Conservation (phyloP, 1,140 invertebrate species). For the Choristoneura fumiferana region DNA sequence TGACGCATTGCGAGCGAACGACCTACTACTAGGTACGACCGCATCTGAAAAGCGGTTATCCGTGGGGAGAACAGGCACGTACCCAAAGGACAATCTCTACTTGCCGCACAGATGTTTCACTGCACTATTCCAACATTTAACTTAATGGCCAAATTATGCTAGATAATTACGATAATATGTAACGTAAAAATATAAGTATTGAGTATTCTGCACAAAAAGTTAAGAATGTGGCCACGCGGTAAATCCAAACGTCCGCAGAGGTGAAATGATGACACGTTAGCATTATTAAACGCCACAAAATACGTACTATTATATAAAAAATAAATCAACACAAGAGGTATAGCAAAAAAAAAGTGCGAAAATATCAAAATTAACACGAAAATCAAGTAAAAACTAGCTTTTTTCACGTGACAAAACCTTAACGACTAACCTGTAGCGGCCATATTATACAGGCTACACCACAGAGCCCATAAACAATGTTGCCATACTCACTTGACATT, state of each 20-base stretch:
- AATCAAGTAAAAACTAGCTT: slow-evolving; percentile 40
- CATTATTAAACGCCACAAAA: slow-evolving; percentile 53
- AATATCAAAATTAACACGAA: slow-evolving; percentile 38
- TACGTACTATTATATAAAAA: slow-evolving; percentile 23
- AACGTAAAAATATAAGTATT: slow-evolving; percentile 31
- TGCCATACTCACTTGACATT: slow-evolving; percentile 44
- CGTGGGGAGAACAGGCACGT: slow-evolving; percentile 31
- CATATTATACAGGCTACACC: slow-evolving; percentile 75
- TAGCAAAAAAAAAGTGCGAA: slow-evolving; percentile 34
- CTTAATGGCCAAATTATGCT: neutral
- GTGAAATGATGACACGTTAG: slow-evolving; percentile 76
- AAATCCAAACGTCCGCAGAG: slow-evolving; percentile 74
- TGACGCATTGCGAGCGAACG: slow-evolving; percentile 72
- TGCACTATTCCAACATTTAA: slow-evolving; percentile 23
- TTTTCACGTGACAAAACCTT: slow-evolving; percentile 74
- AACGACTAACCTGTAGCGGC: slow-evolving; percentile 77
- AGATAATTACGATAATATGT: slow-evolving; percentile 9
- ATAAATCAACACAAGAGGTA: slow-evolving; percentile 30
- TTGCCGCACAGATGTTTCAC: slow-evolving; percentile 29
- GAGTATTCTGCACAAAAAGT: slow-evolving; percentile 36
- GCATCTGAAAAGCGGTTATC: slow-evolving; percentile 71
- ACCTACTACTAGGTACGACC: slow-evolving; percentile 66
- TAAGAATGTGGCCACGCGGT: slow-evolving; percentile 77
- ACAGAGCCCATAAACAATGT: no score
- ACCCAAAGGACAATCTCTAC: slow-evolving; percentile 37